Evolutionary conservation across 2,888 invertebrate species (phyloP).

Genomic region (Homarus gammarus): DNA sequence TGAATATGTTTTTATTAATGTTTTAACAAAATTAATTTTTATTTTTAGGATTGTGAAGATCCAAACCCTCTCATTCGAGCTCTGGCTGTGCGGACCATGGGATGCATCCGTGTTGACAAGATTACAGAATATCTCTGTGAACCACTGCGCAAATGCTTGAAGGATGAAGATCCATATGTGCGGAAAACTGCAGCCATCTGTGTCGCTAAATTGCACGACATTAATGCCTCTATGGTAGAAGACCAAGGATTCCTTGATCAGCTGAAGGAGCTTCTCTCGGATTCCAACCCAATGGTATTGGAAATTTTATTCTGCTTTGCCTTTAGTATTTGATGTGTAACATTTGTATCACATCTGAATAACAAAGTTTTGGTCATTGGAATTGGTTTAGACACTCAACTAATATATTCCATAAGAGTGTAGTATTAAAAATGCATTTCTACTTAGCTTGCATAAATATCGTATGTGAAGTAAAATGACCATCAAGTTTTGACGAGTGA

Average conservation of each 20-base stretch:
- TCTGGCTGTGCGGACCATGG: constrained; percentile 99
- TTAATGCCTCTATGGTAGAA: constrained; percentile 86
- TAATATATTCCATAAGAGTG: too few species aligned
- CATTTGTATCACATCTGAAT: too few species aligned
- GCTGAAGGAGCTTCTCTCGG: constrained; percentile 96
- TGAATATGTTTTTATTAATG: too few species aligned
- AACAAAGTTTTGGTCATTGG: too few species aligned
- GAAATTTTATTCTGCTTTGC: too few species aligned
- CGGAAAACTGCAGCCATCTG: constrained; percentile 99
- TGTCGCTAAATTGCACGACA: constrained; percentile 99
- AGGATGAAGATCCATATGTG: constrained; percentile 98
- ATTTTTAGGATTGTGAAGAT: constrained; percentile 96
- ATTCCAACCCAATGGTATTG: constrained; percentile 98
- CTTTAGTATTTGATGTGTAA: too few species aligned
- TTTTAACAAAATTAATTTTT: too few species aligned
- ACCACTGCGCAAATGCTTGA: constrained; percentile 94
- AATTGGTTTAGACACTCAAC: too few species aligned
- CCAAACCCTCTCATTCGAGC: constrained; percentile 99
- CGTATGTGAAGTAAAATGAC: neutral
- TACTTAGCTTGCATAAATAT: too few species aligned
- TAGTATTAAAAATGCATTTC: too few species aligned
- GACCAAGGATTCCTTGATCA: constrained; percentile 98
- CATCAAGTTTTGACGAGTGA: too few species aligned
- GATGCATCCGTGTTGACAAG: constrained; percentile 99
- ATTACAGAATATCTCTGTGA: constrained; percentile 99